These are phyloP conservation scores for Caiman crocodilus DNA, from an alignment of 2,797 vertebrate species.

Conservation along the genomic window DNA sequence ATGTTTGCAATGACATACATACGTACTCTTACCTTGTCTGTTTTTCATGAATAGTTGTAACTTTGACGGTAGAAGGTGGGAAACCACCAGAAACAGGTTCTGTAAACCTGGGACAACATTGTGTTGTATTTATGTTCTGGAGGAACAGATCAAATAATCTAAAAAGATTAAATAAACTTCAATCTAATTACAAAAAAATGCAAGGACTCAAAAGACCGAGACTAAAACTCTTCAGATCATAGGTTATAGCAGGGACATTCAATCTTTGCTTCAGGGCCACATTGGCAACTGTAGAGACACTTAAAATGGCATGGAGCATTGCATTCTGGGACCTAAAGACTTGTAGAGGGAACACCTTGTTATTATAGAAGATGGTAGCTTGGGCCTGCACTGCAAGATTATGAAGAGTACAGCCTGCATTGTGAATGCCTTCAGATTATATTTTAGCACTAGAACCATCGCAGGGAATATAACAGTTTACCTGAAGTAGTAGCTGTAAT, in stretches of 20 bases:
- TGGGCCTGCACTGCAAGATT: background rate
- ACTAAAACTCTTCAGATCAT: background rate
- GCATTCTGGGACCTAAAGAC: background rate
- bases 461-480: rapidly evolving
- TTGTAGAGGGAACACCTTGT: too few relatives aligned
- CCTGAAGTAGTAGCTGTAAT: background rate
- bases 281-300: background rate
- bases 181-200: background rate
- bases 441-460: background rate
- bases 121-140: background rate
- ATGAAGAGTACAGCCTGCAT: background rate
- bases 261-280: background rate
- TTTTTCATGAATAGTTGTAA: background rate
- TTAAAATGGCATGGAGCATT: background rate
- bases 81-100: background rate
- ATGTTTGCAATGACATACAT: background rate
- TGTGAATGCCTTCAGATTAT: background rate
- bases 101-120: too few relatives aligned
- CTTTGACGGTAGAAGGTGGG: background rate
- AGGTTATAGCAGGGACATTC: background rate
- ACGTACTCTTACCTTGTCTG: background rate
- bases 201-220: background rate
- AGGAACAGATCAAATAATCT: background rate
- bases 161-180: background rate
- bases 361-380: background rate